Evolutionary conservation across 1,140 invertebrate genomes (phyloP).

Genomic region (Nephila pilipes): DNA sequence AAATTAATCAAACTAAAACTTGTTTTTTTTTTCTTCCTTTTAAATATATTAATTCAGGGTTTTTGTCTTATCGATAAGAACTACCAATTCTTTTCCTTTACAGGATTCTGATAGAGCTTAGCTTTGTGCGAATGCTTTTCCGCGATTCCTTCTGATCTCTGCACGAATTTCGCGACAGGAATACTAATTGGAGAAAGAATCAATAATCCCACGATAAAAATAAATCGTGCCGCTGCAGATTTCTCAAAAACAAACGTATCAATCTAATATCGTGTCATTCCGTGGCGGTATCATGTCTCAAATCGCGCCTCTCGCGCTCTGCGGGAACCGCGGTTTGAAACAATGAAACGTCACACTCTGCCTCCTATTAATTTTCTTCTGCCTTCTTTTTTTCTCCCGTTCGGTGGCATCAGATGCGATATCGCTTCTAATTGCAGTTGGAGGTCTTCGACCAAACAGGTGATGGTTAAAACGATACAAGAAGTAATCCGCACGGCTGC

Average conservation of each 20-base stretch:
- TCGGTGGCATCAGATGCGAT: neutral
- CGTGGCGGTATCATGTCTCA: neutral
- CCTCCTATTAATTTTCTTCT: slow-evolving; percentile 13
- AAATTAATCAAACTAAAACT: no score
- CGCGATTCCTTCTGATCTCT: neutral
- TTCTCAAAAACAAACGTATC: neutral
- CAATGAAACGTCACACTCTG: neutral
- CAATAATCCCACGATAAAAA: neutral
- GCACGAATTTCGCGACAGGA: neutral
- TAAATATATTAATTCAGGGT: no score
- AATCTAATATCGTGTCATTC: neutral
- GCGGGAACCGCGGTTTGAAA: neutral
- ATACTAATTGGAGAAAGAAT: neutral
- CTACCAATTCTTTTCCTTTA: no score
- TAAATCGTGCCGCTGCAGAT: neutral
- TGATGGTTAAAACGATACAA: neutral
- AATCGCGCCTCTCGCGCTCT: neutral
- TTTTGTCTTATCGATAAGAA: no score
- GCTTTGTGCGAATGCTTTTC: no score
- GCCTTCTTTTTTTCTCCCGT: neutral
- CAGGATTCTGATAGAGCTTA: no score
- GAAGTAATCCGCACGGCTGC: neutral
- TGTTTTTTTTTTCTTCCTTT: no score
- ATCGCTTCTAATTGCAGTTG: neutral
- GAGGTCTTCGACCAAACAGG: slow-evolving; percentile 22